A percentile compares a stretch with the other conserved stretches of the same genome.
phyloP scores from a whole-genome alignment of 2,113 vertebrate genomes.

The Daphoenositta chrysoptera region DNA sequence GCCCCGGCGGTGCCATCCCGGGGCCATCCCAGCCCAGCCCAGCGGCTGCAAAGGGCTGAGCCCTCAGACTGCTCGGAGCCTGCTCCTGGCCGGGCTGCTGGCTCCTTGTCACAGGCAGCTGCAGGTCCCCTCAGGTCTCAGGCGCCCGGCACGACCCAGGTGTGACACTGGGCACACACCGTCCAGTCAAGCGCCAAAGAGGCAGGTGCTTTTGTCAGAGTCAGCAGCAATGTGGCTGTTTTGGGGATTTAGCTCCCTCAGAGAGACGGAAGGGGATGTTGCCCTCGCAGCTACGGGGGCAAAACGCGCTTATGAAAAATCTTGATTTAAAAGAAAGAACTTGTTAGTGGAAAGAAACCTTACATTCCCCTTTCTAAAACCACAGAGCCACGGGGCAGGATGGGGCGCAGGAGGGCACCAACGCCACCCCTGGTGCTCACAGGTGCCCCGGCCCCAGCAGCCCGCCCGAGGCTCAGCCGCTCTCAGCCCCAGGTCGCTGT shows the following conservation, averaged over 20 bases:
- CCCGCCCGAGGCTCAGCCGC: neutral
- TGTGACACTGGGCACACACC: fast-evolving
- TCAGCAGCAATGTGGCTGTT: neutral
- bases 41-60: neutral
- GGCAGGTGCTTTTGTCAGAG: neutral
- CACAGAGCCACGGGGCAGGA: neutral
- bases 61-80: fast-evolving
- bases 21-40: fast-evolving
- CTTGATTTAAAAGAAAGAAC: neutral
- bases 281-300: fast-evolving
- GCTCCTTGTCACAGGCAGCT: neutral
- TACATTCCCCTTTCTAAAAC: neutral
- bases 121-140: fast-evolving
- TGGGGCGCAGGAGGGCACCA: fast-evolving
- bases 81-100: neutral
- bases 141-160: fast-evolving
- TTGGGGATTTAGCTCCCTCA: neutral
- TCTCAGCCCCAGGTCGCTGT: neutral
- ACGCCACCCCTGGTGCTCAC: fast-evolving
- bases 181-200: fast-evolving
- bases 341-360: neutral
- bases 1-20: fast-evolving
- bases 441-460: neutral
- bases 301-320: neutral
- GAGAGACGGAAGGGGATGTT: fast-evolving